Evolutionary conservation across 1,140 invertebrate species (phyloP), one percentile per base, ranked within the genome.

Genomic region (Yoshiicerus persimilis): DNA sequence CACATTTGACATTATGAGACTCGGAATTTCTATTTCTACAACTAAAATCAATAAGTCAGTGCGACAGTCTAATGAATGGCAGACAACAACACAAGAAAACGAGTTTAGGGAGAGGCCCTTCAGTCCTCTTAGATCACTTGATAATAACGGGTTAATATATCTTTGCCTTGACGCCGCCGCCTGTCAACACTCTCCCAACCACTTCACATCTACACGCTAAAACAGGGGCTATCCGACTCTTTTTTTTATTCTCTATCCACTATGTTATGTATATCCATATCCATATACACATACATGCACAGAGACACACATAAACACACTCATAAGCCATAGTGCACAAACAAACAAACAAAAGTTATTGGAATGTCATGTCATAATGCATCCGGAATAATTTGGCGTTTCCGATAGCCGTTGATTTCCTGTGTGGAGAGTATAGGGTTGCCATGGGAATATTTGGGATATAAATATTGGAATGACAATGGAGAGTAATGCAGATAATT

Each of bases 71-170:
- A 77, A 77, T 77, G 16, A 36, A 66, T 66, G 62, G 62, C 62
- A 66, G 62, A 66, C 62, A 66, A 66, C 62, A 2, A 70, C 64
- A 70, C 64, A 70, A 64, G 10, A 64, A n/a, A 70, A 13, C 5
- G 0, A 38, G 75, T 36, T 34, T 80, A 80, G 75, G 75, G 75
- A 80, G 75, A 80, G 75, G 75, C 75, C 75, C 75, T 80, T 80
- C 9, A 80, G 16, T 80, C n/a, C 75, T 34, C 75, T 80, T 80
- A 80, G 75, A 80, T 80, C 13, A 80, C 30, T 36, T 80, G 75
- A 80, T 80, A 80, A 80, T 80, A 80, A 80, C 75, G 75, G 75
- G 75, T 80, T 80, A 80, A 80, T 80, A 80, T 80, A 80, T 80
- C 75, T 80, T 80, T 80, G 16, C 75, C 75, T 32, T 80, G 75